A percentile compares a stretch with the other conserved stretches of the same genome.
Conservation (phyloP, 1,140 invertebrate species). For the Sarcophaga peregrina region DNA sequence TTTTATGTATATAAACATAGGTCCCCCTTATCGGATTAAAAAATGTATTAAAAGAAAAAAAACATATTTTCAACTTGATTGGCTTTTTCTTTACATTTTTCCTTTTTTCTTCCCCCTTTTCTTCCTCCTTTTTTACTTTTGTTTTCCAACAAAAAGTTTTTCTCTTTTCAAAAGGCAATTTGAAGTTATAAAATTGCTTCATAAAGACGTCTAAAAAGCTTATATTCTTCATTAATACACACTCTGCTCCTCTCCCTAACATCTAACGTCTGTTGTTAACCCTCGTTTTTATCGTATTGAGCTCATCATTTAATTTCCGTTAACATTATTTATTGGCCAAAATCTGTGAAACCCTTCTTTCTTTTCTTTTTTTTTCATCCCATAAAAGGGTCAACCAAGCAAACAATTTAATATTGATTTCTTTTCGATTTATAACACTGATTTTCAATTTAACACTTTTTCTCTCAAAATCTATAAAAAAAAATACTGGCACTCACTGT, state of each 20-base stretch:
- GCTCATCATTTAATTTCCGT: conserved; percentile 27
- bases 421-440: background rate
- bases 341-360: background rate
- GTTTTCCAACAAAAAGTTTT: no score
- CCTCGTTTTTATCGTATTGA: background rate
- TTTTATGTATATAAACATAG: no score
- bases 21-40: no score
- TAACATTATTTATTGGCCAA: conserved; percentile 4
- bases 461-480: background rate
- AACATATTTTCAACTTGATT: no score
- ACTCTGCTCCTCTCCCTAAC: background rate
- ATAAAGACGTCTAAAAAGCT: background rate
- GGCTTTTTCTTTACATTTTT: no score
- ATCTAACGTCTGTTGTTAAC: background rate
- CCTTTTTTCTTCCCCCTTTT: no score
- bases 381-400: background rate
- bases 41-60: no score
- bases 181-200: background rate
- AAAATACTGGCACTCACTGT: no score
- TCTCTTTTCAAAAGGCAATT: background rate
- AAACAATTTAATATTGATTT: background rate
- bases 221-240: background rate
- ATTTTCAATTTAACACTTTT: conserved; percentile 25
- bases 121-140: no score
- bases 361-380: background rate